A percentile compares a stretch with the other conserved stretches of the same genome.
These are phyloP conservation scores for Gonocerus acuteangulatus DNA, from an alignment of 2,888 invertebrate genomes.

Conservation along the genomic window DNA sequence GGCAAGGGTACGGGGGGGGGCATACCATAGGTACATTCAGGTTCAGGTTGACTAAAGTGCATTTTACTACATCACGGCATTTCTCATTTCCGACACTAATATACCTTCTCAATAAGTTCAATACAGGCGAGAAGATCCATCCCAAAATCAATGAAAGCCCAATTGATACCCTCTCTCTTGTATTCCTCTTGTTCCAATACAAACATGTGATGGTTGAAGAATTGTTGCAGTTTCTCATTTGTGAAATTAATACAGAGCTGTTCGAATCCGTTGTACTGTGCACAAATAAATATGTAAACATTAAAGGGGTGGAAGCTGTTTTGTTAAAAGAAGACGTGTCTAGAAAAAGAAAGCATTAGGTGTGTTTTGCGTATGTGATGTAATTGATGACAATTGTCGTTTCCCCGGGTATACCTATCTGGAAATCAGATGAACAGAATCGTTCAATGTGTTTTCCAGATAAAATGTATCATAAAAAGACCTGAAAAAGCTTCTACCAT, in stretches of 20 bases:
- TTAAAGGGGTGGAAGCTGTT: background rate
- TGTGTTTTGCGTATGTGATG: background rate
- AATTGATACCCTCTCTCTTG: conserved; percentile 91
- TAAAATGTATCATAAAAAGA: background rate
- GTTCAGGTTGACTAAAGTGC: too few species aligned
- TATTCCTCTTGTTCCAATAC: conserved; percentile 99
- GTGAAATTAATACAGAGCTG: conserved; percentile 99
- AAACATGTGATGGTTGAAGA: conserved; percentile 99
- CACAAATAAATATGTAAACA: conserved; percentile 18
- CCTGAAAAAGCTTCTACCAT: background rate
- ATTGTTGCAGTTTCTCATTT: conserved; percentile 98
- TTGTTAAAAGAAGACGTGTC: background rate
- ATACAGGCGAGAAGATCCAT: conserved; percentile 98
- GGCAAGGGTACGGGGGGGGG: background rate
- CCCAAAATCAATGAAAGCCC: conserved; percentile 99
- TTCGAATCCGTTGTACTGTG: conserved; percentile 94
- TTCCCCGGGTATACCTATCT: background rate
- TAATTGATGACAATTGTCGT: conserved; percentile 14
- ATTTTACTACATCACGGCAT: too few species aligned
- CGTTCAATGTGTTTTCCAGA: background rate
- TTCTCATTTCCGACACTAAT: background rate
- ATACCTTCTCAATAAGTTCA: conserved; percentile 95
- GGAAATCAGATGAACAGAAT: background rate
- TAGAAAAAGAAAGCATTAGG: background rate
- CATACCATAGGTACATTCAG: too few species aligned